Conservation (phyloP, 2,797 vertebrate genomes). For the Tiaroga cobitis region DNA sequence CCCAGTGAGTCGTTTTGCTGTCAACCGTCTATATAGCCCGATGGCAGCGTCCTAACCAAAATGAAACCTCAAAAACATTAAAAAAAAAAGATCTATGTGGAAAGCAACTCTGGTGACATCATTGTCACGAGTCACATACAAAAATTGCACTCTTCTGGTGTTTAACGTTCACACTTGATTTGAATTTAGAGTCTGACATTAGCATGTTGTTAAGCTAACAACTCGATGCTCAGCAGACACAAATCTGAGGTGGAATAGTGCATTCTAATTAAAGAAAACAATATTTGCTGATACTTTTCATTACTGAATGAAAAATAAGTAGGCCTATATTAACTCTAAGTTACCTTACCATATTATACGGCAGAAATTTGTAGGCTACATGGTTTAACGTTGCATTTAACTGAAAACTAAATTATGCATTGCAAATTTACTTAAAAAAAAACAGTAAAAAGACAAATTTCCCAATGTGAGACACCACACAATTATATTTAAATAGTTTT, state of each 20-base stretch:
- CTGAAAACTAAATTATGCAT: neutral
- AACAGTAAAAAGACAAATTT: neutral
- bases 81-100: neutral
- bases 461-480: neutral
- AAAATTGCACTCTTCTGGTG: neutral
- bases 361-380: neutral
- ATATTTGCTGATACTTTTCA: neutral
- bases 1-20: neutral
- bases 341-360: neutral
- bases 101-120: neutral
- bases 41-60: neutral
- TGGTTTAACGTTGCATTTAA: neutral
- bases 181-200: neutral
- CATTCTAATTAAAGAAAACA: neutral
- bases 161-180: neutral
- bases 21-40: neutral
- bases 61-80: neutral
- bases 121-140: neutral
- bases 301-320: neutral
- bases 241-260: neutral
- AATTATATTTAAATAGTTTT: neutral
- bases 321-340: neutral
- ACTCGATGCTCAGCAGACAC: neutral
- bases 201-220: neutral
- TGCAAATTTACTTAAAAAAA: neutral